Base-by-base conservation (phyloP, 2,113 vertebrate genomes). In the Prochilodus magdalenae region DNA sequence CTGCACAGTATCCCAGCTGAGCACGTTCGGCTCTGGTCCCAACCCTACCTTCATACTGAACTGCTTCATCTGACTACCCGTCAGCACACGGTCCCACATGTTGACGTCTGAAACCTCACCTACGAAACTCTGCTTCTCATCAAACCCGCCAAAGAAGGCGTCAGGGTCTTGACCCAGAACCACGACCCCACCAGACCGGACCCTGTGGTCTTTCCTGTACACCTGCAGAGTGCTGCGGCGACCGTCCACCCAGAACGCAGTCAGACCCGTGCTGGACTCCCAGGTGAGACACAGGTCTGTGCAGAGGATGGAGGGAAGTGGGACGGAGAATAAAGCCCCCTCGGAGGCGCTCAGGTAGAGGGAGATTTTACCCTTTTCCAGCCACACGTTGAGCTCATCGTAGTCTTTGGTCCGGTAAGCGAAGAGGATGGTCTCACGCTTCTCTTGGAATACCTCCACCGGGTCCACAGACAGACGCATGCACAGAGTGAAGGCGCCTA, bases 1-100 rank as follows among this genome's bases (percentile, higher is more conserved):
- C 65, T 91, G 79, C 10, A 94, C 73, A 20, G 87, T 89, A 80
- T 79, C 86, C 94, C 95, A 96, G 81, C 95, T 91, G 1, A 95
- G 92, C 74, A 95, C 82, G 26, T 94, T 94, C 12, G 93, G 93
- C 30, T 85, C 90, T 7, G 87, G 88, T 29, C 90, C 82, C 47
- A 77, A 77, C 65, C 86, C 83, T 1, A 85, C 86, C 6, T 90
- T 33, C 44, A 53, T 15, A 40, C 65, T 91, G 82, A 91, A 89
- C 79, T 91, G 85, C 76, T 89, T 88, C 27, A 95, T 92, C 72
- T 91, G 80, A 62, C 72, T 89, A 29, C 89, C 84, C 1, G 91
- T 86, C 6, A 95, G 89, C 5, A 95, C 92, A 57, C 79, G 88
- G 83, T 94, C 93, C 95, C 94, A 95, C 94, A 95, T 94, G 24